Evolutionary conservation across 2,113 vertebrate genomes (phyloP).

Genomic region (Alethe diademata): DNA sequence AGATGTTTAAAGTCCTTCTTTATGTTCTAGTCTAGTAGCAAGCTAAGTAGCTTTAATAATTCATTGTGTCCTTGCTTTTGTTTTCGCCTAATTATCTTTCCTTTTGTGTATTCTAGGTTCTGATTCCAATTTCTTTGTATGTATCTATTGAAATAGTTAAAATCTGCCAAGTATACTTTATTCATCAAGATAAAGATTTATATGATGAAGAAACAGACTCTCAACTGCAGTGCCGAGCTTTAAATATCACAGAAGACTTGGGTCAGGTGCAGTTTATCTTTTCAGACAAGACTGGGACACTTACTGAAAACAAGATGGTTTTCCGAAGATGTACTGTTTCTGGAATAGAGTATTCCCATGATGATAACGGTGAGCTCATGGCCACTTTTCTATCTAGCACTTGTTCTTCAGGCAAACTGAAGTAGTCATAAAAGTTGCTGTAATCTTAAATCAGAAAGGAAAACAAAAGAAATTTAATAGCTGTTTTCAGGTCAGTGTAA

Average conservation of each 20-base stretch:
- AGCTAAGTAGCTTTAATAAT: not conserved
- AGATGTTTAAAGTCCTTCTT: not conserved
- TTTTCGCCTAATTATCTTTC: not conserved
- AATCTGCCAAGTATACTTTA: constrained; percentile 96
- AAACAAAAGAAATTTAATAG: not conserved
- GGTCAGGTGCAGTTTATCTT: constrained; percentile 98
- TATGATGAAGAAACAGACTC: constrained; percentile 96
- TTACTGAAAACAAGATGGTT: constrained; percentile 99
- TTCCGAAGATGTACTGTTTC: constrained; percentile 95
- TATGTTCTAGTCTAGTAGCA: not conserved
- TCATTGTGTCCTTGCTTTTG: not conserved
- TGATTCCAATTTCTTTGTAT: constrained; percentile 97
- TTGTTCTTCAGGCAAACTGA: not conserved
- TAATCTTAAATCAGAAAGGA: not conserved
- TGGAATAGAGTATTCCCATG: constrained; percentile 95
- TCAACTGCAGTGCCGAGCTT: constrained; percentile 90
- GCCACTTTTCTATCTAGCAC: not conserved
- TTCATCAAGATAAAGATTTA: constrained; percentile 92
- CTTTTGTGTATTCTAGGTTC: constrained; percentile 76
- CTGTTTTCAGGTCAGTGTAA: not conserved
- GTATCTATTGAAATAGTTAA: constrained; percentile 98
- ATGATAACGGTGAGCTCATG: constrained; percentile 87
- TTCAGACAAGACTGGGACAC: constrained; percentile 97
- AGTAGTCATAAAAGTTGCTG: not conserved
- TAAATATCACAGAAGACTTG: constrained; percentile 97